A percentile compares a stretch with the other conserved stretches of the same genome.
Conservation (phyloP, 2,797 vertebrate species). For the Acipenser ruthenus region DNA sequence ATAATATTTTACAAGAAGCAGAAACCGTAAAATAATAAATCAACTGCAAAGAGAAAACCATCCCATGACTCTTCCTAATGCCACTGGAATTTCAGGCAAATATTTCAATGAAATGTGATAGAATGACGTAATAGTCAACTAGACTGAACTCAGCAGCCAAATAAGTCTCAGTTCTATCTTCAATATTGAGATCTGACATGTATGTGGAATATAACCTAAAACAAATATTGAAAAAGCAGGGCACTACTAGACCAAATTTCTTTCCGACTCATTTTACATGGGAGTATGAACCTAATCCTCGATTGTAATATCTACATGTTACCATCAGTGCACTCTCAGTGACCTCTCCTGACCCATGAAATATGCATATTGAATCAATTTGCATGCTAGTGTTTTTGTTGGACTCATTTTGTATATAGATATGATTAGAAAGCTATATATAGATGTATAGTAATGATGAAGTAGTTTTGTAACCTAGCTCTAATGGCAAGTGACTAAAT, state of each 20-base stretch:
- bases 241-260: not conserved
- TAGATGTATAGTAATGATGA: not conserved
- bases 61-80: no score
- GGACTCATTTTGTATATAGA: not conserved
- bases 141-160: no score
- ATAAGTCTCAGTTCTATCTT: no score
- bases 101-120: no score
- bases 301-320: not conserved
- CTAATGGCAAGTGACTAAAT: no score
- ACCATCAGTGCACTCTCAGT: not conserved
- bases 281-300: not conserved
- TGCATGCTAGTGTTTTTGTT: not conserved
- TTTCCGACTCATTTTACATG: constrained; percentile 4
- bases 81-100: no score
- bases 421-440: not conserved
- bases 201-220: no score
- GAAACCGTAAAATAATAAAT: not conserved
- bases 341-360: not conserved
- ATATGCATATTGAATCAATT: not conserved
- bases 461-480: not conserved
- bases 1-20: not conserved
- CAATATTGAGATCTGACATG: no score
- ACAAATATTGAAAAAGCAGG: no score
- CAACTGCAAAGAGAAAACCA: not conserved
- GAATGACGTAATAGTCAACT: no score